Base-by-base conservation (phyloP, 2,113 vertebrate genomes). In the Spermophilus dauricus region DNA sequence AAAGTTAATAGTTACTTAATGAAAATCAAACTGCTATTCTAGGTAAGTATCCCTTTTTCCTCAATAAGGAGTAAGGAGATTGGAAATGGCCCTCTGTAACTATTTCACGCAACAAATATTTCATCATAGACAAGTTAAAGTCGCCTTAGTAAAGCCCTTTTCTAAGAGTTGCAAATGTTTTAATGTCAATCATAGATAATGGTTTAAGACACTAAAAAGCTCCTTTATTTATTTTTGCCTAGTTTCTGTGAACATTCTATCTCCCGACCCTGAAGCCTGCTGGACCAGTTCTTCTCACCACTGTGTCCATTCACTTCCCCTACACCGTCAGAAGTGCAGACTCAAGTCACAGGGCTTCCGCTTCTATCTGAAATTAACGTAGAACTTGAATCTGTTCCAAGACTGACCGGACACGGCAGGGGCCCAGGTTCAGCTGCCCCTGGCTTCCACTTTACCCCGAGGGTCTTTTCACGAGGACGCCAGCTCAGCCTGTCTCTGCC, bases 131-230 rank as follows among this genome's bases (percentile, higher is more conserved):
- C 95, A 97, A 92, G 86, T 97, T 95, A 96, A 97, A 97, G 78
- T 92, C 89, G 51, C 96, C 75, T 97, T 94, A 96, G 75, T 89
- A 98, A 98, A 77, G 97, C 75, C 5, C 6, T 85, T 95, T 97
- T 97, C 98, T 98, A 98, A 96, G 26, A 97, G 92, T 96, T 96
- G 96, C 94, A 98, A 97, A 91, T 97, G 97, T 97, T 98, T 97
- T 83, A 80, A 96, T 81, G 93, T 96, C 97, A 95, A 84, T 94
- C 65, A 91, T 97, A 92, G 97, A 32, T 86, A 89, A 95, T 80
- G 87, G 58, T 97, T 94, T 98, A 97, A 97, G 95, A 96, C 81
- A 97, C 83, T 96, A 91, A 97, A 94, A 97, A 89, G 22, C 45
- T 89, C 97, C 97, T 92, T 89, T 95, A 91, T 87, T 95, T 84